These are phyloP conservation scores for Synanceia verrucosa DNA, from an alignment of 2,797 vertebrate species.

Conservation along the genomic window DNA sequence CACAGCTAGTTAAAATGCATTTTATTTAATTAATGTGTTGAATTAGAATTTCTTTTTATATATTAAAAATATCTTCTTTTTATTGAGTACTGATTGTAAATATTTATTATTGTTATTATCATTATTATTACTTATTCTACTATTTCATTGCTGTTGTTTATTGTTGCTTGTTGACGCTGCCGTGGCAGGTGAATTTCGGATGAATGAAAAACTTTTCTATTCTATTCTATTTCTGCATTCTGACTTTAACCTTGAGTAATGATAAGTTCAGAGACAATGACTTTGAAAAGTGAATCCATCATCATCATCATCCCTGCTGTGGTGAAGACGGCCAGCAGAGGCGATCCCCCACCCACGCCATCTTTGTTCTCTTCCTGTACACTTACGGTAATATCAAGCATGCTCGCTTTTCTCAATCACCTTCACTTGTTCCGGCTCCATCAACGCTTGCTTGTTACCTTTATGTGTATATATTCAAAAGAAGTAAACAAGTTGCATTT, in stretches of 20 bases:
- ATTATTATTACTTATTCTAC: too few relatives aligned
- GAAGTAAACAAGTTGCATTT: slow-evolving; percentile 22
- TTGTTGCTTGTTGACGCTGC: too few relatives aligned
- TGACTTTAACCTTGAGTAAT: neutral
- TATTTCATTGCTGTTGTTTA: too few relatives aligned
- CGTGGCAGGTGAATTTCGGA: too few relatives aligned
- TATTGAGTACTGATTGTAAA: too few relatives aligned
- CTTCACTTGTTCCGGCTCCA: slow-evolving; percentile 11
- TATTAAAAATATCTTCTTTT: too few relatives aligned
- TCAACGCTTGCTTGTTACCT: neutral
- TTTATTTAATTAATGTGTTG: too few relatives aligned
- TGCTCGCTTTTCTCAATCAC: slow-evolving; percentile 32
- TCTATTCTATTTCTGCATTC: neutral
- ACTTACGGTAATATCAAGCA: slow-evolving; percentile 80
- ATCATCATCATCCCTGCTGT: slow-evolving; percentile 53
- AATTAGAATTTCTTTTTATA: too few relatives aligned
- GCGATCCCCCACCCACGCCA: slow-evolving; percentile 82
- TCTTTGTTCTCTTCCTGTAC: slow-evolving; percentile 70
- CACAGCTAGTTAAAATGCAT: too few relatives aligned
- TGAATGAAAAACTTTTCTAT: too few relatives aligned
- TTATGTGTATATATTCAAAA: neutral
- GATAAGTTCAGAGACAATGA: neutral
- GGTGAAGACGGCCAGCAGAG: slow-evolving; percentile 57
- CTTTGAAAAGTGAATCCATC: neutral
- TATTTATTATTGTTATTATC: too few relatives aligned